phyloP scores from a whole-genome alignment of 2,113 vertebrate species.

The Entomyzon cyanotis region DNA sequence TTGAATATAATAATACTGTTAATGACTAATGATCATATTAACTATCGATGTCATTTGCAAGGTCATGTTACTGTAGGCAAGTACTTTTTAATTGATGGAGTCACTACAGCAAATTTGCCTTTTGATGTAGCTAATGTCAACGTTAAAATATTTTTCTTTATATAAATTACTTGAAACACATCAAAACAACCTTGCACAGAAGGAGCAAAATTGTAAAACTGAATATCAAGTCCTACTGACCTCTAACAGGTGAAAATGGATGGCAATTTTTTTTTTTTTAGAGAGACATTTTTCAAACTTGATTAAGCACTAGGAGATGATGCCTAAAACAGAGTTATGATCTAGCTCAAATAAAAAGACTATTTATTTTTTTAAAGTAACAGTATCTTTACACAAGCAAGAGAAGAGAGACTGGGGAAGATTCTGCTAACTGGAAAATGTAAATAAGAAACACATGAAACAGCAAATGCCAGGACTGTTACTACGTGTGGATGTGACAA shows the following conservation, averaged over 20 bases:
- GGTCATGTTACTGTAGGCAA: conserved; percentile 68
- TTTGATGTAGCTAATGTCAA: conserved; percentile 66
- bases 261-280: background rate
- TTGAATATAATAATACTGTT: conserved; percentile 71
- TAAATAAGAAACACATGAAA: background rate
- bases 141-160: conserved; percentile 71
- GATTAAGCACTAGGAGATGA: conserved; percentile 38
- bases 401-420: background rate
- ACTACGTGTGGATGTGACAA: background rate
- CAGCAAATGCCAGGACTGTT: background rate
- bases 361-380: background rate
- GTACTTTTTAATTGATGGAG: conserved; percentile 60
- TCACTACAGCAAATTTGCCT: conserved; percentile 58
- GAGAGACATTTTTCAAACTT: background rate
- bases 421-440: background rate
- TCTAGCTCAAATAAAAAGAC: background rate
- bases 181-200: conserved; percentile 63
- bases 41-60: conserved; percentile 67
- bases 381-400: background rate
- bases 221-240: conserved; percentile 40
- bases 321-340: background rate
- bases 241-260: conserved; percentile 68
- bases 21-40: conserved; percentile 75
- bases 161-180: conserved; percentile 55
- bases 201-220: conserved; percentile 4